phyloP scores from a whole-genome alignment of 2,113 vertebrate genomes.

The Sphyrna mokarran region DNA sequence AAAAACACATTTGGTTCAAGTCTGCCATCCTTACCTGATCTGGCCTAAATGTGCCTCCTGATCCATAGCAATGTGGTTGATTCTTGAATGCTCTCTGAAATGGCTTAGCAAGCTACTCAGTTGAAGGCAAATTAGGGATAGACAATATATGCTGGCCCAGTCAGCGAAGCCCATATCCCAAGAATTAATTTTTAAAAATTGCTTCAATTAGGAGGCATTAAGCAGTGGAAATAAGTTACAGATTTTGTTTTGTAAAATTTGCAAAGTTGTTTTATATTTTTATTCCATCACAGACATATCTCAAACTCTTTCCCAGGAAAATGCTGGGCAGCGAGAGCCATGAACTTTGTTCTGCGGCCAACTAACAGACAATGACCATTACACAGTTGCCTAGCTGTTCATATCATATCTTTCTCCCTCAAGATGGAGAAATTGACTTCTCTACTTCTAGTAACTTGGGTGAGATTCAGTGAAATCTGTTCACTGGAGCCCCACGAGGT shows the following conservation, averaged over 20 bases:
- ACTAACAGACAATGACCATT: neutral
- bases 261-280: neutral
- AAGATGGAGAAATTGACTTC: neutral
- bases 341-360: neutral
- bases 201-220: neutral
- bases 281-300: neutral
- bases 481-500: neutral
- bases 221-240: neutral
- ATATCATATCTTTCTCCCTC: neutral
- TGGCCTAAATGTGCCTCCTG: too few relatives aligned
- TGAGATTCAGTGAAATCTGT: neutral
- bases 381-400: neutral
- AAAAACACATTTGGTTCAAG: too few relatives aligned
- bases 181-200: neutral
- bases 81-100: too few relatives aligned
- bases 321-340: neutral
- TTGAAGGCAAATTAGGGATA: too few relatives aligned
- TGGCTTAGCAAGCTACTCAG: too few relatives aligned
- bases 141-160: too few relatives aligned
- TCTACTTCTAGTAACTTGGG: neutral
- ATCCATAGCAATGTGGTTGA: too few relatives aligned
- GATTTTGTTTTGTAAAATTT: neutral
- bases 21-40: too few relatives aligned
- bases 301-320: neutral
- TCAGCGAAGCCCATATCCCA: too few relatives aligned